These are phyloP conservation scores for Acromyrmex echinatior DNA, from an alignment of 1,140 invertebrate genomes.

Conservation along the genomic window DNA sequence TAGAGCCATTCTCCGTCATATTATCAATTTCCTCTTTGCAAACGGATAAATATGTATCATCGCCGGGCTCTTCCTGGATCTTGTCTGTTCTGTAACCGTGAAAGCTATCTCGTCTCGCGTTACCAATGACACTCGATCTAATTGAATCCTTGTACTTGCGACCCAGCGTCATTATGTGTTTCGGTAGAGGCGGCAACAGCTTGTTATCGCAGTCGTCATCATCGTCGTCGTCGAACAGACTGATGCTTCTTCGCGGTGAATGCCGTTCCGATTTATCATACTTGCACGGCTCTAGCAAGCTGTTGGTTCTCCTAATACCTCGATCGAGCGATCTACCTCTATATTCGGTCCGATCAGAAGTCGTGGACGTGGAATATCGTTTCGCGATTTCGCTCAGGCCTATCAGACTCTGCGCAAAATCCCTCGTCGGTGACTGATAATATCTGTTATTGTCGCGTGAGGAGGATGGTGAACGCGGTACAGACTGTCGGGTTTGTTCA, in stretches of 20 bases:
- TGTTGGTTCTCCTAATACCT: conserved; percentile 75
- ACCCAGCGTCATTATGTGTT: conserved; percentile 73
- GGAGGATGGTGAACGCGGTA: conserved; percentile 80
- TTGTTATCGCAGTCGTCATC: conserved; percentile 72
- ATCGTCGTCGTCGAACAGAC: conserved; percentile 80
- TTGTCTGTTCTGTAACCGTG: conserved; percentile 78
- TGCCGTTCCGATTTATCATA: conserved; percentile 61
- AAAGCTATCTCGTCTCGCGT: conserved; percentile 71
- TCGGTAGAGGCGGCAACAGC: conserved; percentile 68
- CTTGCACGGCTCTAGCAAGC: conserved; percentile 77
- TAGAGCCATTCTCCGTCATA: conserved; percentile 51
- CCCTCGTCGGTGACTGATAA: conserved; percentile 67
- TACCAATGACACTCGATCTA: conserved; percentile 52
- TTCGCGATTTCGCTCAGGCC: conserved; percentile 35
- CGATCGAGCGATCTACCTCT: conserved; percentile 71
- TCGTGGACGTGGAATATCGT: conserved; percentile 45
- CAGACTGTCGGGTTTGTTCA: conserved; percentile 82
- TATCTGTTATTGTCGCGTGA: conserved; percentile 60
- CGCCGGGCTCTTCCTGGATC: conserved; percentile 82
- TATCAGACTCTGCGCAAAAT: conserved; percentile 28
- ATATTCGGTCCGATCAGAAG: conserved; percentile 75
- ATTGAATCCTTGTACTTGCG: conserved; percentile 74
- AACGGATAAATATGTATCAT: not conserved
- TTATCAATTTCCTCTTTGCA: conserved; percentile 31
- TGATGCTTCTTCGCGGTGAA: conserved; percentile 79